Evolutionary conservation across 2,113 vertebrate species (phyloP).

Genomic region (Elachura formosa): DNA sequence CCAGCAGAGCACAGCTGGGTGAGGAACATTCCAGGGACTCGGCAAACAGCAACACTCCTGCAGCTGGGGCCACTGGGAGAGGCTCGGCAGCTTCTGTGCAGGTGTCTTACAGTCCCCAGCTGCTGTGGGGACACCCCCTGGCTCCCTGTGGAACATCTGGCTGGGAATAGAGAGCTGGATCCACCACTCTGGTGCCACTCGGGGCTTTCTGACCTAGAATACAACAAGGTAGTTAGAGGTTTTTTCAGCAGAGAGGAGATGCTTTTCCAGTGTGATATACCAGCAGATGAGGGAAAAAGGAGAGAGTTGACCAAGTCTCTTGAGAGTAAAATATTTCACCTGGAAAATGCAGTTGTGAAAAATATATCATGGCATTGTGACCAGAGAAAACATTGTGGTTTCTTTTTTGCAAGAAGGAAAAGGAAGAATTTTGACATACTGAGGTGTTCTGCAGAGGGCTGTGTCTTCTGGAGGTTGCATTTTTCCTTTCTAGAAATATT

Average conservation of each 20-base stretch:
- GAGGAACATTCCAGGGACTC: background rate
- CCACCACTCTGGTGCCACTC: rapidly evolving
- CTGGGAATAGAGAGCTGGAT: background rate
- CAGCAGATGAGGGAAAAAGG: background rate
- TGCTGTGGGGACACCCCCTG: background rate
- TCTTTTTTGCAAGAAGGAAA: background rate
- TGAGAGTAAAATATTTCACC: background rate
- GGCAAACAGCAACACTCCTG: background rate
- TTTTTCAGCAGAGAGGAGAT: background rate
- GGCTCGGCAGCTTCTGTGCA: background rate
- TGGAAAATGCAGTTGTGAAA: background rate
- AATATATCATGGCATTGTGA: background rate
- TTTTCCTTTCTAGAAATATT: background rate
- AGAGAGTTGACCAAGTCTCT: rapidly evolving
- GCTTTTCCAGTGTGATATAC: background rate
- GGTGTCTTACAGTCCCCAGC: background rate
- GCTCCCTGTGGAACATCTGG: background rate
- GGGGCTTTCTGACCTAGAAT: background rate
- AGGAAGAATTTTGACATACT: background rate
- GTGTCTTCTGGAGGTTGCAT: background rate
- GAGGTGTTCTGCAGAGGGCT: background rate
- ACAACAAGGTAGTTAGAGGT: rapidly evolving
- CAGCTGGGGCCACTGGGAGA: background rate
- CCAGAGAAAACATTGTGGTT: background rate
- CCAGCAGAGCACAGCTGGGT: background rate